These are phyloP conservation scores for Calliopsis andreniformis DNA, from an alignment of 1,140 invertebrate genomes.

Conservation along the genomic window DNA sequence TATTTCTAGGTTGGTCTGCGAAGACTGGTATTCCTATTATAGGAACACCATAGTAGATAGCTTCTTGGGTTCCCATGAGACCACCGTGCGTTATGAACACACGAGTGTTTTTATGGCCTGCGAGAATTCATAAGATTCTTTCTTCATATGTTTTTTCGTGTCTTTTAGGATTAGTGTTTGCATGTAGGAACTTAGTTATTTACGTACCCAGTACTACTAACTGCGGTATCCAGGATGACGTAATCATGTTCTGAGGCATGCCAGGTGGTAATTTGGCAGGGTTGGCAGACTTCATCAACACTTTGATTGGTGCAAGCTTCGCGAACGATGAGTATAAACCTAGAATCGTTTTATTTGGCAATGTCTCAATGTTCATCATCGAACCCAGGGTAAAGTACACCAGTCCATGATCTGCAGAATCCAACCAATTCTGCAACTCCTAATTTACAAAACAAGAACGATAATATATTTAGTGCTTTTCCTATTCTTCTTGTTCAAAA, in stretches of 20 bases:
- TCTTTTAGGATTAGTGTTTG: too few relatives aligned
- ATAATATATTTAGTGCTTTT: too few relatives aligned
- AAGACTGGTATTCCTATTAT: constrained; percentile 87
- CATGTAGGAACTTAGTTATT: too few relatives aligned
- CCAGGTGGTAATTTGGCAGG: constrained; percentile 44
- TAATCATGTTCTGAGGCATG: constrained; percentile 46
- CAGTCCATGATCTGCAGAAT: constrained; percentile 85
- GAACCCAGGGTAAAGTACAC: constrained; percentile 88
- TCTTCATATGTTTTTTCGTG: neutral
- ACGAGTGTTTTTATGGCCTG: constrained; percentile 73
- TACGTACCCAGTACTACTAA: neutral
- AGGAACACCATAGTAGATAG: constrained; percentile 87
- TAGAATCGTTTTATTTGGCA: constrained; percentile 83
- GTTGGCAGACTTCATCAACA: constrained; percentile 60
- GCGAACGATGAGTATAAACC: constrained; percentile 84
- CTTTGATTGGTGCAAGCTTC: constrained; percentile 70
- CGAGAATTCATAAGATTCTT: constrained; percentile 8
- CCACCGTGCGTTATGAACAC: constrained; percentile 89
- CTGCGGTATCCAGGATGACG: neutral
- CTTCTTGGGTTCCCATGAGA: constrained; percentile 87
- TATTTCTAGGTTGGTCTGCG: constrained; percentile 85
- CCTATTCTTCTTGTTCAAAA: neutral
- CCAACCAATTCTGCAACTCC: constrained; percentile 85
- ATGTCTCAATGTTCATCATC: constrained; percentile 83
- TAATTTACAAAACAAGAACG: constrained; percentile 65